Evolutionary conservation across 1,140 invertebrate genomes (phyloP).

Genomic region (Ceratina calcarata): DNA sequence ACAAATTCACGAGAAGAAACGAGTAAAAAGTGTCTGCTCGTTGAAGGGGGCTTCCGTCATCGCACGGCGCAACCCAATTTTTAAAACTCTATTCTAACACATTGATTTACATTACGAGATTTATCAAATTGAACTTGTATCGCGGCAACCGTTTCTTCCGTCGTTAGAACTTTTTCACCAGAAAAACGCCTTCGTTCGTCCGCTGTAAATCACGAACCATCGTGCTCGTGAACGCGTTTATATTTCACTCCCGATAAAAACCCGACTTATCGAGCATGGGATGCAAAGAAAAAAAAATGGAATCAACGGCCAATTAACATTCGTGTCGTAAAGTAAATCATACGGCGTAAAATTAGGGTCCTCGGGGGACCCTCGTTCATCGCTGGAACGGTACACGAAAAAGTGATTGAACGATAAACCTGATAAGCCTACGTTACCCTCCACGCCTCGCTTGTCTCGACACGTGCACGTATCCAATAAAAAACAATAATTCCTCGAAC

Average conservation of each 20-base stretch:
- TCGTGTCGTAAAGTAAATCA: slow-evolving; percentile 44
- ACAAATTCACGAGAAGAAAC: neutral
- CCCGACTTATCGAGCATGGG: slow-evolving; percentile 4
- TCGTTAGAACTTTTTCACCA: slow-evolving; percentile 5
- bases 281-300: neutral
- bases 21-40: neutral
- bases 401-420: slow-evolving; percentile 12
- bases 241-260: slow-evolving; percentile 36
- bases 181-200: neutral
- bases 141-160: neutral
- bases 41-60: neutral
- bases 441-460: no score
- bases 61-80: no score
- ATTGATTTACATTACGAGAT: neutral
- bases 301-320: slow-evolving; percentile 37
- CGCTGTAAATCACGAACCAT: slow-evolving; percentile 16
- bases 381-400: neutral
- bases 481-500: no score
- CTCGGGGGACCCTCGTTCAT: no score
- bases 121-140: neutral
- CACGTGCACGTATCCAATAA: no score
- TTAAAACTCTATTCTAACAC: neutral
- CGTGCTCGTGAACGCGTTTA: slow-evolving; percentile 5
- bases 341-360: slow-evolving; percentile 36
- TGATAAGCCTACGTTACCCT: slow-evolving; percentile 10